A percentile compares a stretch with the other conserved stretches of the same genome.
These are phyloP conservation scores for Entosphenus tridentatus DNA, from an alignment of 2,113 vertebrate species.

Conservation along the genomic window DNA sequence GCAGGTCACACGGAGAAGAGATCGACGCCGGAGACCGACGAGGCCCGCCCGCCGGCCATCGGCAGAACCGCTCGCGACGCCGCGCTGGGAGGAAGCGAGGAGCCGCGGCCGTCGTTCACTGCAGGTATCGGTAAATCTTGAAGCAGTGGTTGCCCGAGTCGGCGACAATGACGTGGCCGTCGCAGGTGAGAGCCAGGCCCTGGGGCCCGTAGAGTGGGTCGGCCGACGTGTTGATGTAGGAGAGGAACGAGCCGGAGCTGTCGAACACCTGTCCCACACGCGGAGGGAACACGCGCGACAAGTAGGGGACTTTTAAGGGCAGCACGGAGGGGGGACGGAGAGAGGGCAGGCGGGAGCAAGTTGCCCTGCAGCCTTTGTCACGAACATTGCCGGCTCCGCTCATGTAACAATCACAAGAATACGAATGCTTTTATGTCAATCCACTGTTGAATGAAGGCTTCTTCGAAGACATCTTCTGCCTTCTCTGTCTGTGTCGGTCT, in stretches of 20 bases:
- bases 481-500: too few species aligned
- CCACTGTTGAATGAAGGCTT: too few species aligned
- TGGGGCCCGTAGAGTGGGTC: slow-evolving; percentile 81
- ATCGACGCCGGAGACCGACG: too few species aligned
- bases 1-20: too few species aligned
- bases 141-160: slow-evolving; percentile 96
- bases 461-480: too few species aligned
- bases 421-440: too few species aligned
- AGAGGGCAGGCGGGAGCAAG: background rate
- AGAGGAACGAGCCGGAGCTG: slow-evolving; percentile 77
- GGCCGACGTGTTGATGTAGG: slow-evolving; percentile 78
- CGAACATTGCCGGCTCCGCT: too few species aligned
- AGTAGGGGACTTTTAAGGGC: background rate
- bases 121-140: slow-evolving; percentile 89
- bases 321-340: background rate
- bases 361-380: too few species aligned
- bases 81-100: too few species aligned
- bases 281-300: slow-evolving; percentile 8
- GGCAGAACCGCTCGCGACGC: too few species aligned
- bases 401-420: too few species aligned
- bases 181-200: slow-evolving; percentile 71
- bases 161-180: slow-evolving; percentile 76
- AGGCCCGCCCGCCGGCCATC: too few species aligned
- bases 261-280: slow-evolving; percentile 52
- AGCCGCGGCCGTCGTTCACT: slow-evolving; percentile 25